Evolutionary conservation across 2,888 invertebrate genomes (phyloP), one percentile per base, ranked within the genome.

Genomic region (Cerastoderma edule): DNA sequence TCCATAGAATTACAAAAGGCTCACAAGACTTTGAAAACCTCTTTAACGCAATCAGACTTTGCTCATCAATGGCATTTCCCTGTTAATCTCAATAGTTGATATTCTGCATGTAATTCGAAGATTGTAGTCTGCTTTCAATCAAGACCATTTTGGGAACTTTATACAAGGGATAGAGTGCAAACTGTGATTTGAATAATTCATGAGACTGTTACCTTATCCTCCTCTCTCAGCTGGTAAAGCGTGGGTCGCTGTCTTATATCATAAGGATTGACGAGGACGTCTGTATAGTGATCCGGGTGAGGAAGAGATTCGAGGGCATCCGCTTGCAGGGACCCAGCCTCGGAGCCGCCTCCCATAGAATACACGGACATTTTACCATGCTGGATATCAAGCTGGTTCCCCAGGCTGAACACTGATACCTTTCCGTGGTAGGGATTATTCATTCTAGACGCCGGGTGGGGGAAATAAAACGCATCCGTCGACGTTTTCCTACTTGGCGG

Each of bases 251-350:
- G 83, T 46, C 81, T 68, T 33, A 83, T 72, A 28, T 84, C 85
- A 60, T 75, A 78, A 24, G 76, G 67, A 27, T 78, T 78, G 6
- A 77, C 69, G 10, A 77, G 54, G n/a, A 60, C 39, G 28, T 83
- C 84, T 22, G 80, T 56, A 91, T 97, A 97, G 92, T 97, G 96
- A 90, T 97, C 96, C 93, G 96, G 94, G 72, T 96, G 94, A 0
- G 97, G 97, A 46, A 97, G 91, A 0, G 96, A 95, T 92, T 97
- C 97, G 85, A 95, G 95, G 0, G 96, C 96, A 72, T 96, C 87
- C 24, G 75, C 77, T 27, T 80, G 80, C 10, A 82, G 75, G 19
- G 70, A 72, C 24, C 83, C 82, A 0, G 74, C 48, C 32, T 79
- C 82, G 5, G 79, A 79, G 1, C 30, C 46, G 28, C 72, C 77